phyloP scores from a whole-genome alignment of 1,140 invertebrate species.

The Pogonognathellus flavescens region DNA sequence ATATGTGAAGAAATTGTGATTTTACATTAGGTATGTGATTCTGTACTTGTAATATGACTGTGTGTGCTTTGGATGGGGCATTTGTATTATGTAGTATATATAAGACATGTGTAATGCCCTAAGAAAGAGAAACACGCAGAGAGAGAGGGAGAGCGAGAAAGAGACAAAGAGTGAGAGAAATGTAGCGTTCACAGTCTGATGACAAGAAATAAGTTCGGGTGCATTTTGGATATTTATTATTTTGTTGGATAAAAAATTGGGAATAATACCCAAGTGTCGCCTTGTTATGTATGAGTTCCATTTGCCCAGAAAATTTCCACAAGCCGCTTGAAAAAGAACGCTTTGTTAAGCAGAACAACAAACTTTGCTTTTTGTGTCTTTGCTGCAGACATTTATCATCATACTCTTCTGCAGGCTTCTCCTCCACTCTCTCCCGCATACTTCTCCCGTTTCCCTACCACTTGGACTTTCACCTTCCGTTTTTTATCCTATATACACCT shows the following conservation, averaged over 20 bases:
- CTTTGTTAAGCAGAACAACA: constrained; percentile 37
- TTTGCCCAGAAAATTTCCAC: constrained; percentile 47
- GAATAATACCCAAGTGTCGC: constrained; percentile 40
- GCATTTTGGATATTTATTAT: constrained; percentile 52
- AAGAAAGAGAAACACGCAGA: too few species aligned
- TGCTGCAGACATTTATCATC: constrained; percentile 40
- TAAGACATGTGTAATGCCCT: too few species aligned
- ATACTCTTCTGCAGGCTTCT: not conserved
- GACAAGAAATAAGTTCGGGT: constrained; percentile 40
- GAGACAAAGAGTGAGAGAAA: constrained; percentile 10
- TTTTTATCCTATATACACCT: not conserved
- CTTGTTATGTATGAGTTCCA: constrained; percentile 53
- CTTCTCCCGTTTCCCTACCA: constrained; percentile 10
- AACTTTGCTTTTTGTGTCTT: constrained; percentile 51
- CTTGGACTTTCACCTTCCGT: constrained; percentile 12
- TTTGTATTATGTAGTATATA: too few species aligned
- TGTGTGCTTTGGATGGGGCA: too few species aligned
- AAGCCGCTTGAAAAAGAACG: constrained; percentile 46
- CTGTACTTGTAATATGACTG: too few species aligned
- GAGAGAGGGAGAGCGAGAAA: too few species aligned
- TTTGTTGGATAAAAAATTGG: constrained; percentile 46
- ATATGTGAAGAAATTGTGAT: too few species aligned
- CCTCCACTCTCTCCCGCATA: not conserved
- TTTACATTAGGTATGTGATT: too few species aligned
- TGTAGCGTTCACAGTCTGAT: not conserved